These are phyloP conservation scores for Anthrax anthrax DNA, from an alignment of 2,888 invertebrate species.

Conservation along the genomic window DNA sequence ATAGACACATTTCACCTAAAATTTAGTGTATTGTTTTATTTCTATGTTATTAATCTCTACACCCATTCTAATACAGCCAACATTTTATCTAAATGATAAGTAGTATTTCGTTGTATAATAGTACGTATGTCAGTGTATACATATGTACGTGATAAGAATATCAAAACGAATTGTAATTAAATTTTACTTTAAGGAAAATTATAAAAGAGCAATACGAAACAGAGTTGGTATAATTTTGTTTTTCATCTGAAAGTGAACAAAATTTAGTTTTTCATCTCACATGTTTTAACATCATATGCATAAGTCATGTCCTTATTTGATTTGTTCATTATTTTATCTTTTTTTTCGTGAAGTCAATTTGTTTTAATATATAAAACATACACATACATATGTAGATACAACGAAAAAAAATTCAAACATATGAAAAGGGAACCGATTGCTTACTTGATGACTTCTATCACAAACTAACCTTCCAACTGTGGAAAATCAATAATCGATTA, in stretches of 20 bases:
- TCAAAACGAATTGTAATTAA: conserved; percentile 12
- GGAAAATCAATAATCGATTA: conserved; percentile 14
- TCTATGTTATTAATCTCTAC: too few relatives aligned
- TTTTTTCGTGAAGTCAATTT: conserved; percentile 9
- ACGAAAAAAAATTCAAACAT: conserved; percentile 4
- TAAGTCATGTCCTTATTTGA: background rate
- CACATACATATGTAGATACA: background rate
- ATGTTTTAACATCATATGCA: too few relatives aligned
- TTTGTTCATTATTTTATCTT: background rate
- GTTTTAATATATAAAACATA: conserved; percentile 6
- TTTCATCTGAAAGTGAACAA: background rate
- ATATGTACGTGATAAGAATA: too few relatives aligned
- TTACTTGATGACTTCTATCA: background rate
- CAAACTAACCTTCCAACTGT: conserved; percentile 6
- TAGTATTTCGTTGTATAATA: too few relatives aligned
- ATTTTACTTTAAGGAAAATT: conserved; percentile 5
- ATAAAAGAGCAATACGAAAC: background rate
- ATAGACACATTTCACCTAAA: too few relatives aligned
- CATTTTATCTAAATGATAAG: conserved; percentile 3
- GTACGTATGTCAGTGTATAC: too few relatives aligned
- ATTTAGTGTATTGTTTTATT: too few relatives aligned
- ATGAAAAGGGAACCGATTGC: background rate
- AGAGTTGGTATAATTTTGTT: background rate
- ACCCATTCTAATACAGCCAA: too few relatives aligned
- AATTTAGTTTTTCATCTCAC: background rate